Evolutionary conservation across 2,797 vertebrate genomes (phyloP), one percentile per base, ranked within the genome.

Genomic region (Spheniscus humboldti): DNA sequence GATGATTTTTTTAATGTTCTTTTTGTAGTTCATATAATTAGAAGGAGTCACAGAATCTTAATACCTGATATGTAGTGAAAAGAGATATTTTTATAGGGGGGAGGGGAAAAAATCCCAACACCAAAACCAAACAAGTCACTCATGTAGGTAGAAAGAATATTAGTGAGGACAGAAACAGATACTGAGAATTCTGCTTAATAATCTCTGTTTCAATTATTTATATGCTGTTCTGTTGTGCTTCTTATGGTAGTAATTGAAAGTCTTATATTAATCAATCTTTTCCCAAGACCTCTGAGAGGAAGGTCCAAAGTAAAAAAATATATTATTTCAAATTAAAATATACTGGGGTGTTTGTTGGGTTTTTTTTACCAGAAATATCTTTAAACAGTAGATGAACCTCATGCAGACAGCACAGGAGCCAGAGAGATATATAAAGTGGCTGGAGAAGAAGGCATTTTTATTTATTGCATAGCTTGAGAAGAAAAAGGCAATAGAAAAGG

Each of bases 91-190:
- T n/a, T 85, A 45, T 7, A 24, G 3, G 3, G 6, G 4, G 7
- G 2, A 50, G 6, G 1, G 6, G 74, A 75, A 48, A 45, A 0
- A 9, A 16, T 5, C 2, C 8, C 33, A 52, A 10, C 4, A 45
- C 5, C 12, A 59, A 67, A 80, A 13, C 3, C 35, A 66, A 66
- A 59, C 50, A 73, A 63, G 6, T 45, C 16, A 19, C 1, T 52
- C 7, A 10, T 8, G 8, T 57, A 41, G 7, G 1, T 35, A 86
- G 25, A 66, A 55, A 64, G 33, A 67, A 67, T 79, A 41, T 28
- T 37, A 50, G 82, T 43, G 22, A 79, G 13, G 10, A 48, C 11
- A 83, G 39, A 92, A 87, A 73, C 2, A 79, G 33, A 47, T 48
- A 43, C 12, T 69, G 35, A 74, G 20, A 64, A 6, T 86, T 43